A percentile compares a stretch with the other conserved stretches of the same genome.
Evolutionary conservation across 2,888 invertebrate species (phyloP).

Genomic region (Priocnemis perturbator): DNA sequence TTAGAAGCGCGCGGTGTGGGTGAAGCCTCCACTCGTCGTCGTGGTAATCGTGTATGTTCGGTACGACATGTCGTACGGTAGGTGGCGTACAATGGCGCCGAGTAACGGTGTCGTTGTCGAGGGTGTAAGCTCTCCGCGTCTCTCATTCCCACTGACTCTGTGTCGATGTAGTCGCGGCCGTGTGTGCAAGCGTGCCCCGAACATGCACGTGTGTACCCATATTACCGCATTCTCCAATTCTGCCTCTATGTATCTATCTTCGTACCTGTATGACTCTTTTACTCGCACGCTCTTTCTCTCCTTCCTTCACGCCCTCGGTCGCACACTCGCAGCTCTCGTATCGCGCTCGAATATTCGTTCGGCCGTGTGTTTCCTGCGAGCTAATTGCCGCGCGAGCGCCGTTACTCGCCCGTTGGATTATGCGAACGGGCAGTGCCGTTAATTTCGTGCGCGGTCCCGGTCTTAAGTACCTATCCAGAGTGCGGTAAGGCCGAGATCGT

Average conservation of each 20-base stretch:
- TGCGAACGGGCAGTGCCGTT: constrained; percentile 64
- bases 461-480: constrained; percentile 48
- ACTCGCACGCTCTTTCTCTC: constrained; percentile 26
- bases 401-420: constrained; percentile 65
- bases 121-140: constrained; percentile 45
- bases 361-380: constrained; percentile 62
- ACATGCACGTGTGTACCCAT: background rate
- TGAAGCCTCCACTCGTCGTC: constrained; percentile 12
- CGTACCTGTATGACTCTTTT: constrained; percentile 18
- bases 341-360: constrained; percentile 59
- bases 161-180: background rate
- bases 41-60: constrained; percentile 43
- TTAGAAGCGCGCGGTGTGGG: constrained; percentile 25
- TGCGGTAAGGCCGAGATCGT: constrained; percentile 45
- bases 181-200: too few species aligned
- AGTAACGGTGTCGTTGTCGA: constrained; percentile 59
- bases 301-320: constrained; percentile 28
- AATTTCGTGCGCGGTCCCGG: constrained; percentile 55
- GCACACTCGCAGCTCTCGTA: constrained; percentile 24
- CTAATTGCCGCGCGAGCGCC: constrained; percentile 69
- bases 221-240: background rate
- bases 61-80: constrained; percentile 51
- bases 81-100: constrained; percentile 52
- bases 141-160: constrained; percentile 42
- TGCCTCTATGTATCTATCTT: constrained; percentile 14